Conservation (phyloP, 2,113 vertebrate species). For the Leucoraja erinaceus region DNA sequence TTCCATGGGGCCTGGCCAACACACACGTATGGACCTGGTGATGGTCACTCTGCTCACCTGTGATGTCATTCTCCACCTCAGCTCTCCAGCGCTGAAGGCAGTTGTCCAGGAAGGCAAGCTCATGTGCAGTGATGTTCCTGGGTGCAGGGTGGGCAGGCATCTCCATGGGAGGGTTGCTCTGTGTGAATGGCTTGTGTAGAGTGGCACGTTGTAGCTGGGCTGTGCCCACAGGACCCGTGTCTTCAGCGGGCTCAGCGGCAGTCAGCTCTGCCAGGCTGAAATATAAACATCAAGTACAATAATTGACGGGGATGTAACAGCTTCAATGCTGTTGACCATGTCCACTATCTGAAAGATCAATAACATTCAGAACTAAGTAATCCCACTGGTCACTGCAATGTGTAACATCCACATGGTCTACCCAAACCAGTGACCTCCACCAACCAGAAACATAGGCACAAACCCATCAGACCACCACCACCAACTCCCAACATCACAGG, state of each 20-base stretch:
- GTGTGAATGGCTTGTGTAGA: constrained; percentile 50
- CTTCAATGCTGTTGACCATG: background rate
- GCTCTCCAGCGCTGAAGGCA: constrained; percentile 86
- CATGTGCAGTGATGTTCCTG: constrained; percentile 62
- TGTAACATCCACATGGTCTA: background rate
- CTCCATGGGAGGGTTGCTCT: constrained; percentile 52
- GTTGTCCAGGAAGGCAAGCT: constrained; percentile 68
- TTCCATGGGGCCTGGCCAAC: background rate
- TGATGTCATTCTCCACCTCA: constrained; percentile 79
- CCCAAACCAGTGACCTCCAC: background rate
- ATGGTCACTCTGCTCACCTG: constrained; percentile 56
- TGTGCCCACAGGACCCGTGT: constrained; percentile 34
- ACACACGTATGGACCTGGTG: background rate
- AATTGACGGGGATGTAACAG: background rate
- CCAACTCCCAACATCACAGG: background rate
- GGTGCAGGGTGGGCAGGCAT: constrained; percentile 61
- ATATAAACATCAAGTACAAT: background rate
- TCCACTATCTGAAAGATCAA: background rate
- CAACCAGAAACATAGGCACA: background rate
- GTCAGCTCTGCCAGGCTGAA: background rate
- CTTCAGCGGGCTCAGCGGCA: constrained; percentile 44
- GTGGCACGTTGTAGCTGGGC: constrained; percentile 48
- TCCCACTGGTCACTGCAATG: too few relatives aligned
- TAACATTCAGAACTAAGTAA: background rate
- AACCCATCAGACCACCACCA: background rate